These are phyloP conservation scores for Megathymus violae DNA, from an alignment of 1,140 invertebrate genomes.

Conservation along the genomic window DNA sequence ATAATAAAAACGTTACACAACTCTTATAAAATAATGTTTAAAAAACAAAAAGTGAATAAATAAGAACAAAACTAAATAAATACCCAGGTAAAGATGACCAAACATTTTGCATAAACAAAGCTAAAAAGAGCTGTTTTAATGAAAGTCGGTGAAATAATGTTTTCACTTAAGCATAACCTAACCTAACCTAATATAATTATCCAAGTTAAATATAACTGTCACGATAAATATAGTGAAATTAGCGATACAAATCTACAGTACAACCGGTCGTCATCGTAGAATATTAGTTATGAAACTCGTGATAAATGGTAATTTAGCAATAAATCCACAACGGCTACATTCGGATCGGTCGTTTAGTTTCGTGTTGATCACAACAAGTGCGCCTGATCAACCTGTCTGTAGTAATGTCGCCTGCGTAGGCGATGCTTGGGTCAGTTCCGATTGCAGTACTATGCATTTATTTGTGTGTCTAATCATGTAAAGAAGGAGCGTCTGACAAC, in stretches of 20 bases:
- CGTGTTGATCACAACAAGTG: constrained; percentile 21
- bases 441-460: background rate
- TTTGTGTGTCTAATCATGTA: no score
- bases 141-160: background rate
- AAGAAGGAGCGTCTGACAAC: background rate
- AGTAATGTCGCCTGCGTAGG: constrained; percentile 6
- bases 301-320: constrained; percentile 22
- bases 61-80: no score
- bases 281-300: constrained; percentile 18
- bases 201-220: constrained; percentile 4
- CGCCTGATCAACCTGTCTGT: background rate
- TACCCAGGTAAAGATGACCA: no score
- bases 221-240: constrained; percentile 10
- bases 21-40: no score
- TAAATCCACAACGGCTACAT: constrained; percentile 23
- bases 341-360: background rate
- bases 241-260: constrained; percentile 15
- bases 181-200: background rate
- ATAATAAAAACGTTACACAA: no score
- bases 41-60: no score
- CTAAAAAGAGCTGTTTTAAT: no score
- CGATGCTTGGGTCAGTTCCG: background rate
- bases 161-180: background rate
- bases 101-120: no score
- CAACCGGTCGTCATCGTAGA: constrained; percentile 6